Conservation (phyloP, 2,113 vertebrate species). For the Danio rerio region DNA sequence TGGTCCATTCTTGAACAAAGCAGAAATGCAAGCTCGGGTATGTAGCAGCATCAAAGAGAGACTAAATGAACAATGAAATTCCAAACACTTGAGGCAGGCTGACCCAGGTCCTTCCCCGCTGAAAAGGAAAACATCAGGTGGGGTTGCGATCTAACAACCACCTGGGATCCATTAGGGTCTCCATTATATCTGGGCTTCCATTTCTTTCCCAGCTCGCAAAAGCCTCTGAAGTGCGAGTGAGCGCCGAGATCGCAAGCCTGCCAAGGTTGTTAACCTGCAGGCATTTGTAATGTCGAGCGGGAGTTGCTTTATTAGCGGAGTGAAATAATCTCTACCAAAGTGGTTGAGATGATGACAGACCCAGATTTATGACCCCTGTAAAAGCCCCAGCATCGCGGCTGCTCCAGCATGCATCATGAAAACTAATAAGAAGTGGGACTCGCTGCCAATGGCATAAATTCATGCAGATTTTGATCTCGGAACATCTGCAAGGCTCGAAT, state of each 20-base stretch:
- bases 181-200: slow-evolving; percentile 51
- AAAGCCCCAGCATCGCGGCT: slow-evolving; percentile 55
- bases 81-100: slow-evolving; percentile 47
- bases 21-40: not conserved
- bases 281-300: slow-evolving; percentile 61
- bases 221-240: slow-evolving; percentile 44
- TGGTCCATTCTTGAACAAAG: slow-evolving; percentile 28
- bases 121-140: slow-evolving; percentile 48
- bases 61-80: slow-evolving; percentile 46
- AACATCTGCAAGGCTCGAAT: slow-evolving; percentile 71
- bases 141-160: slow-evolving; percentile 52
- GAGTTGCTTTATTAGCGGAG: slow-evolving; percentile 57
- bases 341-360: slow-evolving; percentile 48
- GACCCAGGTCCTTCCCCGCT: slow-evolving; percentile 21
- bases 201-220: slow-evolving; percentile 44
- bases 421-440: slow-evolving; percentile 63
- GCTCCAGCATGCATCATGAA: slow-evolving; percentile 63
- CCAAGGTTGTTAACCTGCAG: slow-evolving; percentile 63
- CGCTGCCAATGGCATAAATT: slow-evolving; percentile 70
- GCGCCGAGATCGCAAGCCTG: slow-evolving; percentile 45
- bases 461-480: slow-evolving; percentile 76
- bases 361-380: slow-evolving; percentile 59
- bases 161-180: slow-evolving; percentile 59
- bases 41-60: slow-evolving; percentile 54
- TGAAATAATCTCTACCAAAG: slow-evolving; percentile 52